Evolutionary conservation across 2,113 vertebrate species (phyloP), one percentile per base, ranked within the genome.

Genomic region (Ammodramus savannarum): DNA sequence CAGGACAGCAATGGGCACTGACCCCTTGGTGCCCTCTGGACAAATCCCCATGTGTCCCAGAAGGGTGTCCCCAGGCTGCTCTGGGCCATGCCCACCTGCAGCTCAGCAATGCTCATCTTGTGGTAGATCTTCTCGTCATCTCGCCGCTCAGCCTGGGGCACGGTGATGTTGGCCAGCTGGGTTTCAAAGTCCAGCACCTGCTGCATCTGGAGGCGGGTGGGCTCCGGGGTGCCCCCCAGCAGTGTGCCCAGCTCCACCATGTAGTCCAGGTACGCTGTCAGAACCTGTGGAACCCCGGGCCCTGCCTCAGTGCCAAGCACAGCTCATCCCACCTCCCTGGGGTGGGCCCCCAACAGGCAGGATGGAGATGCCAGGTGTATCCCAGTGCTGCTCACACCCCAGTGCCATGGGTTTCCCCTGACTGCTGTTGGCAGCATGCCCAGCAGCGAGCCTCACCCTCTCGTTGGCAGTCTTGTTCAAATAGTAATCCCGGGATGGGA

Each of bases 101-200:
- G 97, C 79, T 99, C 99, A 0, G 98, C 87, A 0, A 99, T 98
- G 95, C 97, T 99, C 97, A 99, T 98, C 94, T 99, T 99, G 96
- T 99, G 98, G 95, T 99, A 99, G 95, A 99, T 99, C 98, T 99
- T 99, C 98, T 99, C 99, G 0, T 99, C 99, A 0, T 99, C 99
- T 1, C 99, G 95, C 17, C 99, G 98, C 85, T 99, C 99, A 52
- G 99, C 99, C 97, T 99, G 99, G 4, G 99, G 99, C 55, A 99
- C 99, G 0, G 99, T 99, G 96, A 99, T 98, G 97, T 98, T 99
- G 87, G 99, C 99, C 54, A 99, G 97, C 12, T 97, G 97, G 0
- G 97, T 99, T 97, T 99, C 99, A 4, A 99, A 98, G 22, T 99
- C 98, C 95, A 99, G 94, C 39, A 99, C 99, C 95, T 99, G 98